Conservation (phyloP, 2,888 invertebrate genomes). For the Pollenia amentaria region DNA sequence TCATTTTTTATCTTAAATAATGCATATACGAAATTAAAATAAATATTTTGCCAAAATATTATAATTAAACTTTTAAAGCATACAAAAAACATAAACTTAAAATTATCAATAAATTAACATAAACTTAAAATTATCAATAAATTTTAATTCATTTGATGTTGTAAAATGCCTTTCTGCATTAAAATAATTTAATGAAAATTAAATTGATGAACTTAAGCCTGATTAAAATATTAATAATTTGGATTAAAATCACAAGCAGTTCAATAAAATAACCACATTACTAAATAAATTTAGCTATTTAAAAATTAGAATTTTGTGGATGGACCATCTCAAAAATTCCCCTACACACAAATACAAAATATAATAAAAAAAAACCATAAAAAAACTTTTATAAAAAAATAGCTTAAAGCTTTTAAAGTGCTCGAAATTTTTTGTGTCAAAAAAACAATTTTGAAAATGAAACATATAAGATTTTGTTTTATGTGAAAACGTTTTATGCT, state of each 20-base stretch:
- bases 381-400: neutral
- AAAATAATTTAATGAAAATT: no score
- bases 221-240: no score
- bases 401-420: slow-evolving; percentile 70
- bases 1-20: neutral
- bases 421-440: slow-evolving; percentile 63
- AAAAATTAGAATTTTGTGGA: no score
- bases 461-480: slow-evolving; percentile 61
- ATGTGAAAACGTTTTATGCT: slow-evolving; percentile 68
- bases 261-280: no score
- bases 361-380: slow-evolving; percentile 34
- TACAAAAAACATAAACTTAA: neutral
- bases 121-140: no score
- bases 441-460: slow-evolving; percentile 18
- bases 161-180: no score
- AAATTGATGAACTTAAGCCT: no score
- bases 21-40: slow-evolving; percentile 37
- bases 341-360: slow-evolving; percentile 27
- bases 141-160: no score
- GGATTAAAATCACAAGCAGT: no score
- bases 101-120: no score
- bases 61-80: slow-evolving; percentile 33
- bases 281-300: no score
- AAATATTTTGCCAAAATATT: neutral
- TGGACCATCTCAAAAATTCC: slow-evolving; percentile 47